phyloP scores from a whole-genome alignment of 2,113 vertebrate genomes.

The Engystomops pustulosus region DNA sequence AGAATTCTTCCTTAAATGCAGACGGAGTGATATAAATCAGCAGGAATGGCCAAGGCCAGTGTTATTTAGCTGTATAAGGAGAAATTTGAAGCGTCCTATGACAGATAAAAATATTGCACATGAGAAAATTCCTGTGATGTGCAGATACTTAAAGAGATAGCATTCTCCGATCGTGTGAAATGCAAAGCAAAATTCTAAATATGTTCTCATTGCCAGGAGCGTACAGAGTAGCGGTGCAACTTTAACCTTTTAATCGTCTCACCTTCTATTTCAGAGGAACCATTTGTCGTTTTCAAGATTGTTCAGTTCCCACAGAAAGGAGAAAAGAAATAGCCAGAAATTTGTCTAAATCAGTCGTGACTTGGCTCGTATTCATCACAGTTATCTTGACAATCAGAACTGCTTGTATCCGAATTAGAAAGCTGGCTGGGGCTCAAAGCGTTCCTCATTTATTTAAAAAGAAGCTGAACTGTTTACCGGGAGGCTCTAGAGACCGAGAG shows the following conservation, averaged over 20 bases:
- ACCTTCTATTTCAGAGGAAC: neutral
- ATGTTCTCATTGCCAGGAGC: neutral
- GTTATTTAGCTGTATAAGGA: neutral
- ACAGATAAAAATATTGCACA: neutral
- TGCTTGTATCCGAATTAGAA: conserved; percentile 39
- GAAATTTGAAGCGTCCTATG: neutral
- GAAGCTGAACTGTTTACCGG: conserved; percentile 25
- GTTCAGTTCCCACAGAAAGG: conserved; percentile 18
- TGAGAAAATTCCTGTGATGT: neutral
- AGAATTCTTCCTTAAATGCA: neutral
- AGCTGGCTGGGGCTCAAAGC: conserved; percentile 12
- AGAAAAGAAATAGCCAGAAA: conserved; percentile 34
- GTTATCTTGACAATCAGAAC: conserved; percentile 45
- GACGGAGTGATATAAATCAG: neutral
- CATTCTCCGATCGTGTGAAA: neutral
- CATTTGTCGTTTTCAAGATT: neutral
- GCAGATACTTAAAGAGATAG: conserved; percentile 21
- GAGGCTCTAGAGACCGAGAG: neutral
- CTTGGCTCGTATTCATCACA: conserved; percentile 48
- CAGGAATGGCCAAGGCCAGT: neutral
- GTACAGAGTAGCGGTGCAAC: neutral
- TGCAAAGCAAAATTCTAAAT: neutral
- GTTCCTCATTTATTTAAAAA: conserved; percentile 30
- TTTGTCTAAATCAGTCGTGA: conserved; percentile 55
- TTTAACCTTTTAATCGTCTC: conserved; percentile 33